phyloP scores from a whole-genome alignment of 1,140 invertebrate genomes.

The Maconellicoccus hirsutus region DNA sequence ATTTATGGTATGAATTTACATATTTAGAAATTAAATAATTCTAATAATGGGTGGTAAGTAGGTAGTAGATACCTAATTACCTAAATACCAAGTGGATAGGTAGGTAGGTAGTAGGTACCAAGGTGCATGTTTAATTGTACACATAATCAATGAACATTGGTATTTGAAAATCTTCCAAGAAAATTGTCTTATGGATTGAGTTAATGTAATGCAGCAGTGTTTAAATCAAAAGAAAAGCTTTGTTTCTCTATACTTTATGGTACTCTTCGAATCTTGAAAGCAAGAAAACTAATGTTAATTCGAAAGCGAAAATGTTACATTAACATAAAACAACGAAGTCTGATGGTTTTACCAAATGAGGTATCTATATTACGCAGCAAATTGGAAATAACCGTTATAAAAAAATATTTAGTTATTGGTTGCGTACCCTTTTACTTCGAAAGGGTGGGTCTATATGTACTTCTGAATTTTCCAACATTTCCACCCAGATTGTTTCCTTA shows the following conservation, averaged over 20 bases:
- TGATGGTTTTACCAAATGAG: neutral
- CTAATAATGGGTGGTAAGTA: no score
- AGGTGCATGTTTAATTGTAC: no score
- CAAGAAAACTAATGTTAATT: neutral
- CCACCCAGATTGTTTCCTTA: no score
- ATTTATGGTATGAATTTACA: no score
- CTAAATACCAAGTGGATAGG: no score
- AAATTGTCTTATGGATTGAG: neutral
- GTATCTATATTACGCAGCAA: neutral
- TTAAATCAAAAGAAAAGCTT: neutral
- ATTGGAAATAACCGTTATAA: neutral
- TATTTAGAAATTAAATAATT: no score
- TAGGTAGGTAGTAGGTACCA: no score
- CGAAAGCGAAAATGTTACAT: neutral
- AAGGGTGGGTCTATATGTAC: no score
- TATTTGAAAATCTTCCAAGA: slow-evolving; percentile 4
- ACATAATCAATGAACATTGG: neutral
- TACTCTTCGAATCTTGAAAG: neutral
- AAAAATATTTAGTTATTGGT: neutral
- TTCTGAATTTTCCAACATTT: no score
- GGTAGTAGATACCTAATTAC: no score
- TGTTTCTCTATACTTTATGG: neutral
- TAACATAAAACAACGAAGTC: neutral
- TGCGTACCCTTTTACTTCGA: neutral
- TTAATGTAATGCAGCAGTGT: neutral